Percentiles rank a stretch among this genome's conserved stretches.
Conservation (phyloP, 2,888 invertebrate species). For the Branchellion lobata region DNA sequence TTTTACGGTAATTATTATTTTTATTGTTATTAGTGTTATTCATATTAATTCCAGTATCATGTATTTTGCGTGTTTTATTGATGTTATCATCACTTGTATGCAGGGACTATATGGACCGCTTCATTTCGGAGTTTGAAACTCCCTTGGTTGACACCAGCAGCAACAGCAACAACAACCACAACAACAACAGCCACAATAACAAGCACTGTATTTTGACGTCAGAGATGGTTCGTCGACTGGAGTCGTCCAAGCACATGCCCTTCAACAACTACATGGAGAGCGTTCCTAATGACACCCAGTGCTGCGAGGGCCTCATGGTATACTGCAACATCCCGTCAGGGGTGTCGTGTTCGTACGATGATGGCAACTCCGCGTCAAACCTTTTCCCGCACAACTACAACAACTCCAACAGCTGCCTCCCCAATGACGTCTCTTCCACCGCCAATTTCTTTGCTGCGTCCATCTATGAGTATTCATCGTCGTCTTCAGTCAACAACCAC, state of each 20-base stretch:
- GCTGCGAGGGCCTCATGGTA: conserved; percentile 42
- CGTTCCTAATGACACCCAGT: conserved; percentile 33
- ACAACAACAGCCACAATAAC: too few relatives aligned
- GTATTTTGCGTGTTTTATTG: too few relatives aligned
- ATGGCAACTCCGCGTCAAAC: too few relatives aligned
- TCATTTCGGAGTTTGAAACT: conserved; percentile 73
- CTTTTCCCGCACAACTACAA: background rate
- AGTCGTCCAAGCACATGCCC: conserved; percentile 67
- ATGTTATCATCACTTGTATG: too few relatives aligned
- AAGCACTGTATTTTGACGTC: conserved; percentile 40
- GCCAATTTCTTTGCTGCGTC: background rate
- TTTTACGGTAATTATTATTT: background rate
- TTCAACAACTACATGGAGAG: conserved; percentile 62
- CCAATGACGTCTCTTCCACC: conserved; percentile 23
- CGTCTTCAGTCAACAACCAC: conserved; percentile 5
- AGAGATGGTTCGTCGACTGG: conserved; percentile 72
- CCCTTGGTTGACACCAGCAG: conserved; percentile 41
- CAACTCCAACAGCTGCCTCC: background rate
- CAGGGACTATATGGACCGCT: conserved; percentile 86
- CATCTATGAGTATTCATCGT: conserved; percentile 26
- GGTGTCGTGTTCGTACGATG: background rate
- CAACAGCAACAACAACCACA: background rate
- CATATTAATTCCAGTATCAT: too few relatives aligned
- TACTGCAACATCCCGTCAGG: conserved; percentile 15
- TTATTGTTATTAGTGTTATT: background rate